phyloP scores from a whole-genome alignment of 1,140 invertebrate genomes.

The Achroia grisella region DNA sequence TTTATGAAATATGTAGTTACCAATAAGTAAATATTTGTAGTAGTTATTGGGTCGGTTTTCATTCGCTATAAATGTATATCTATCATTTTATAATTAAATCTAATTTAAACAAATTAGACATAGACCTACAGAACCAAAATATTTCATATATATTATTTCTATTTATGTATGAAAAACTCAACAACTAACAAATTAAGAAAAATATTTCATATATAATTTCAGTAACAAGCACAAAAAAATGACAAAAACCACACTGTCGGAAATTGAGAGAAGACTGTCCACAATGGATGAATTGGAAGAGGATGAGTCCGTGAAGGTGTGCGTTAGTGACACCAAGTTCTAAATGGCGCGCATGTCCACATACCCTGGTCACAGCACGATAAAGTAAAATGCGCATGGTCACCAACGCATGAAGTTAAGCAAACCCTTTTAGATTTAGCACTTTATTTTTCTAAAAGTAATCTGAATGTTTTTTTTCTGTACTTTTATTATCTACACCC shows the following conservation, averaged over 20 bases:
- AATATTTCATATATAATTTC: constrained; percentile 18
- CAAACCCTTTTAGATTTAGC: constrained; percentile 4
- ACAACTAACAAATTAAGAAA: neutral
- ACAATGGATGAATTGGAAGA: constrained; percentile 70
- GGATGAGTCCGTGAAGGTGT: constrained; percentile 75
- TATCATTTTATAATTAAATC: too few relatives aligned
- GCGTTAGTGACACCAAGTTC: constrained; percentile 64
- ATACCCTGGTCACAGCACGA: constrained; percentile 26
- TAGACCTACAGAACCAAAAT: too few relatives aligned
- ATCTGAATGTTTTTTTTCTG: constrained; percentile 8
- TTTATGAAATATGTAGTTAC: too few relatives aligned
- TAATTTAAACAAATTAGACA: too few relatives aligned
- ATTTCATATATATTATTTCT: too few relatives aligned
- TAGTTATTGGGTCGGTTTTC: too few relatives aligned
- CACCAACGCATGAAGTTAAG: constrained; percentile 4
- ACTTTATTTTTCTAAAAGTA: constrained; percentile 3
- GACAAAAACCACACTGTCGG: constrained; percentile 65
- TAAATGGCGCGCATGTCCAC: constrained; percentile 33
- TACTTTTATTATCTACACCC: too few relatives aligned
- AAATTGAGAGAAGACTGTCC: constrained; percentile 67
- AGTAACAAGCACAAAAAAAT: constrained; percentile 70
- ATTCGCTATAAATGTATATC: too few relatives aligned
- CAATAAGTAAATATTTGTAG: too few relatives aligned
- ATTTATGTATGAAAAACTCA: too few relatives aligned
- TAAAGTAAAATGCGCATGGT: constrained; percentile 33